These are phyloP conservation scores for Enteromius radiatus DNA, from an alignment of 2,797 vertebrate genomes.

Conservation along the genomic window DNA sequence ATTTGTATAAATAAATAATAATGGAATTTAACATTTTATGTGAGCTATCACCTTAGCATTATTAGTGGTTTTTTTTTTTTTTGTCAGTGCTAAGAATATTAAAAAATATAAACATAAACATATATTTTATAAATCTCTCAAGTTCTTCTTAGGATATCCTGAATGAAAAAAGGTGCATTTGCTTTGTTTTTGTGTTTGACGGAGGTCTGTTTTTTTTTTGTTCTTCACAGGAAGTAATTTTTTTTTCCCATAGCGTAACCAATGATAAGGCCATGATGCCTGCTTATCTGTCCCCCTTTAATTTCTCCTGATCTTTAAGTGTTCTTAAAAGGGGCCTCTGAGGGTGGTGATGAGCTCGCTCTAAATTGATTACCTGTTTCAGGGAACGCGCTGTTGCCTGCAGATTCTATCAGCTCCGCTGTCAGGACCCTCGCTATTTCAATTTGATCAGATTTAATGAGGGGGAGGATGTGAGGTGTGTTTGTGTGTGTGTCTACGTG, in stretches of 20 bases:
- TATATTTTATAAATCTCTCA: too few species aligned
- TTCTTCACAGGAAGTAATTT: constrained; percentile 74
- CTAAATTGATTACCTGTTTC: constrained; percentile 89
- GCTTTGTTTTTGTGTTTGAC: constrained; percentile 2
- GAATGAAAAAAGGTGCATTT: too few species aligned
- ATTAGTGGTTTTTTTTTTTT: not conserved
- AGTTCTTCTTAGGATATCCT: too few species aligned
- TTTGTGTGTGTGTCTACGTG: constrained; percentile 26
- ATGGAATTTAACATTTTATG: not conserved
- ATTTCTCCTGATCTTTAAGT: constrained; percentile 86
- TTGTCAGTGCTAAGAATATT: too few species aligned
- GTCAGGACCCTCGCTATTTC: constrained; percentile 86
- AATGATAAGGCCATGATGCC: constrained; percentile 79
- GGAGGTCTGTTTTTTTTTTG: constrained; percentile 59
- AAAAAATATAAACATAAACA: too few species aligned
- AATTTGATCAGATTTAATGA: constrained; percentile 95
- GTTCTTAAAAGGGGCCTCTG: constrained; percentile 74
- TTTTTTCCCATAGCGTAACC: constrained; percentile 72
- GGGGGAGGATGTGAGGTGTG: constrained; percentile 74
- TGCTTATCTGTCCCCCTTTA: constrained; percentile 80
- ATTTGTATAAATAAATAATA: not conserved
- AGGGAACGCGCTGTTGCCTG: constrained; percentile 76
- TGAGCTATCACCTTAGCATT: not conserved
- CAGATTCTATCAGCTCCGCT: constrained; percentile 88
- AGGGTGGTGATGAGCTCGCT: constrained; percentile 78